Evolutionary conservation across 1,140 invertebrate genomes (phyloP).

Genomic region (Ips nitidus): DNA sequence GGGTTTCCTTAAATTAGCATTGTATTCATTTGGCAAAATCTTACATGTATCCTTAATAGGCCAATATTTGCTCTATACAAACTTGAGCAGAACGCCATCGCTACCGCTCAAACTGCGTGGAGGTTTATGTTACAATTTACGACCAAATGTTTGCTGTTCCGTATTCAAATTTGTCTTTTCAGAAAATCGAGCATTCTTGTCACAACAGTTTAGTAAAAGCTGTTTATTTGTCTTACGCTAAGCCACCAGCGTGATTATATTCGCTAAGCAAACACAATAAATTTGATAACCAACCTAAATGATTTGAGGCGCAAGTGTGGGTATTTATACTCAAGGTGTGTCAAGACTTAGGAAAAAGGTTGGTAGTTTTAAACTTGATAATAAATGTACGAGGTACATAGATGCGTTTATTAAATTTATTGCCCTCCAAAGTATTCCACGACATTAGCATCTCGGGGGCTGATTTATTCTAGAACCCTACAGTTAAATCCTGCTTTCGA

Average conservation of each 20-base stretch:
- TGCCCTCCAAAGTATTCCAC: conserved; percentile 3
- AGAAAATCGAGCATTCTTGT: conserved; percentile 3
- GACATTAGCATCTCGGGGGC: conserved; percentile 15
- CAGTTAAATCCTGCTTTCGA: conserved; percentile 20
- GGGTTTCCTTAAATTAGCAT: no score
- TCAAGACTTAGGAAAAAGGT: no score
- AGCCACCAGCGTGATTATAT: no score
- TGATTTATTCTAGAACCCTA: conserved; percentile 9
- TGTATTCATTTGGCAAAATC: no score
- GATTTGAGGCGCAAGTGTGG: no score
- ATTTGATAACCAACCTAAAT: no score
- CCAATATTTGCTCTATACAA: background rate
- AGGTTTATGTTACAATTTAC: conserved; percentile 5
- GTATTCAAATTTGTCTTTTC: background rate
- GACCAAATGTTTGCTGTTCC: conserved; percentile 1
- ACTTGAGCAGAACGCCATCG: background rate
- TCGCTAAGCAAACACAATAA: no score
- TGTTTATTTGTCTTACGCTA: no score
- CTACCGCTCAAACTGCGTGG: conserved; percentile 1
- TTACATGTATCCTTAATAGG: background rate
- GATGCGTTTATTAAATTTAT: background rate
- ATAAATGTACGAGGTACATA: no score
- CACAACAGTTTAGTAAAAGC: background rate
- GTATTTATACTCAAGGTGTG: no score
- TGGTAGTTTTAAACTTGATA: no score